Evolutionary conservation across 2,888 invertebrate genomes (phyloP), one percentile per base, ranked within the genome.

Genomic region (Netelia virgata): DNA sequence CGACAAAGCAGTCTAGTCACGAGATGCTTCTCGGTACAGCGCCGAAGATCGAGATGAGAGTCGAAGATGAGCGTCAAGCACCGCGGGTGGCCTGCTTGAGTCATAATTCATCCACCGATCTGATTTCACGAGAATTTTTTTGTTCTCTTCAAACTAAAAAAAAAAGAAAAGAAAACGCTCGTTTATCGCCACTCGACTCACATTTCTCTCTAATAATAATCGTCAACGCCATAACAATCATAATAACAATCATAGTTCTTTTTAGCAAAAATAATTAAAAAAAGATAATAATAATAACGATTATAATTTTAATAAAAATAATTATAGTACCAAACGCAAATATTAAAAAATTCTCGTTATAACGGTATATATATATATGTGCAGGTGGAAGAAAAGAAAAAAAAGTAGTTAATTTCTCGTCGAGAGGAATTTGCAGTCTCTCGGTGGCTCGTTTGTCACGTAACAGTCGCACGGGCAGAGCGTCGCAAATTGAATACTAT

Each of bases 71-170:
- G 16, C n/a, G 1, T 9, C 0, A 57, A 18, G 6, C 47, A 41
- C 55, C 66, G 18, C n/a, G 47, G 66, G 47, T 43, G 20, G 53
- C 50, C 16, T 1, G 18, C 50, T 75, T 28, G 57, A 66, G 53
- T 73, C 75, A 72, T 66, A 70, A 85, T 85, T 87, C 81, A 87
- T 85, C 87, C 83, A 87, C 84, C 86, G 86, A 87, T 82, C 86
- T 81, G 78, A 87, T 86, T 87, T 43, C 36, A 23, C 55, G 59
- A 80, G 74, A 53, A 61, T 74, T 80, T 82, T 78, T 72, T 68
- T 78, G 11, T 14, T 59, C 57, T 61, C 74, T 76, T 28, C 28
- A 5, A 28, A 28, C 6, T 28, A 5, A 28, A 28, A 28, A 28
- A 28, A 68, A 83, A 84, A 78, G 64, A 74, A 86, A 82, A 82